These are phyloP conservation scores for Dipodomys ordii DNA, from an alignment of 2,113 vertebrate species.

Conservation along the genomic window DNA sequence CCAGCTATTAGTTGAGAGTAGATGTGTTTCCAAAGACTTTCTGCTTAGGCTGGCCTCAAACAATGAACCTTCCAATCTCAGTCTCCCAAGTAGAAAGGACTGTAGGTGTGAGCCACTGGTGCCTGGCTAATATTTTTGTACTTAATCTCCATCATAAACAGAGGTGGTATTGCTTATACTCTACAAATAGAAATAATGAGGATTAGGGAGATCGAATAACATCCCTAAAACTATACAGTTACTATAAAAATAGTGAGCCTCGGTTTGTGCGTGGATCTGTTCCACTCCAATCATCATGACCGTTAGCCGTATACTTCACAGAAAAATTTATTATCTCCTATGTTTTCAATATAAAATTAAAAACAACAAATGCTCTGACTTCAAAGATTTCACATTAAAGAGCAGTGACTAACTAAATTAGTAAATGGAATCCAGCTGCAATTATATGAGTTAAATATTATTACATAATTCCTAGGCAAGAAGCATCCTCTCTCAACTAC, in stretches of 20 bases:
- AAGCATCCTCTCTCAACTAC: neutral
- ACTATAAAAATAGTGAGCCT: neutral
- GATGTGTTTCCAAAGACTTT: no score
- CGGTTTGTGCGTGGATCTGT: neutral
- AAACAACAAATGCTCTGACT: neutral
- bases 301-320: neutral
- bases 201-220: neutral
- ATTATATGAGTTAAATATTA: neutral
- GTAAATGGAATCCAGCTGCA: neutral
- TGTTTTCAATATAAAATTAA: neutral
- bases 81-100: no score
- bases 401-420: neutral
- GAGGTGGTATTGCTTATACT: neutral
- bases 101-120: neutral
- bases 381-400: neutral
- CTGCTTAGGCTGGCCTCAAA: no score
- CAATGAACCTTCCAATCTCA: no score
- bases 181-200: neutral
- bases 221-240: neutral
- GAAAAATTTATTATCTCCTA: neutral
- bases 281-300: neutral
- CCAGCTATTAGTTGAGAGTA: no score
- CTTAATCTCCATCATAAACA: neutral
- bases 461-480: neutral
- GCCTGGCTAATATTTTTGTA: neutral